Conservation (phyloP, 35 echinoderm and acorn worm species). For the Lytechinus variegatus region DNA sequence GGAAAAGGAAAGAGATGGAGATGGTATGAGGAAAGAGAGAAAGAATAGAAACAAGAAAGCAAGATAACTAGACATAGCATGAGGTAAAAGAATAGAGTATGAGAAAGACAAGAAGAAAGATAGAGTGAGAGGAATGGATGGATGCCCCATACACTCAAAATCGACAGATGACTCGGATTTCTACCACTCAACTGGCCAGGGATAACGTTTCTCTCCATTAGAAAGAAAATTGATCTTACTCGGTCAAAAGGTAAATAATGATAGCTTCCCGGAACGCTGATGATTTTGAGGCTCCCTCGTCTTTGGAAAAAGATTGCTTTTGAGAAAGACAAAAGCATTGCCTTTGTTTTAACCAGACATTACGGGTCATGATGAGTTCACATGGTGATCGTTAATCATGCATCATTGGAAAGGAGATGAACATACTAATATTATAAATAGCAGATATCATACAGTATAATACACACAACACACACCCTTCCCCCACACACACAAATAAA, state of each 20-base stretch:
- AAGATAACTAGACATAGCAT: not conserved
- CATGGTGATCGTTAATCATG: not conserved
- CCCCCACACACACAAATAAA: too few species aligned
- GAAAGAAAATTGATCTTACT: slow-evolving; percentile 1
- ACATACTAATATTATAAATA: too few species aligned
- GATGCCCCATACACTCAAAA: not conserved
- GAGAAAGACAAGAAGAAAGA: not conserved
- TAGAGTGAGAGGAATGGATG: not conserved
- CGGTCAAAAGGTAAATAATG: not conserved
- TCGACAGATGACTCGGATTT: not conserved
- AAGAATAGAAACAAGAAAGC: not conserved
- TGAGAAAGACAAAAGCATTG: not conserved
- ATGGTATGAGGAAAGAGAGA: not conserved
- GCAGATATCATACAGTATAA: too few species aligned
- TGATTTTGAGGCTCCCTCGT: not conserved
- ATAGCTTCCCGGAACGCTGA: not conserved
- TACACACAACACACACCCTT: too few species aligned
- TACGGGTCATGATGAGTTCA: not conserved
- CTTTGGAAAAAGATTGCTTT: not conserved
- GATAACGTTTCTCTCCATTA: not conserved
- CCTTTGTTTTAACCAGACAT: not conserved
- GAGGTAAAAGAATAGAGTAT: not conserved
- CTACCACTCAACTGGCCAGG: not conserved
- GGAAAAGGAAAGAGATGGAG: not conserved
- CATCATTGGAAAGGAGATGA: too few species aligned